Evolutionary conservation across 2,888 invertebrate species (phyloP).

Genomic region (Podotricha telesiphe): DNA sequence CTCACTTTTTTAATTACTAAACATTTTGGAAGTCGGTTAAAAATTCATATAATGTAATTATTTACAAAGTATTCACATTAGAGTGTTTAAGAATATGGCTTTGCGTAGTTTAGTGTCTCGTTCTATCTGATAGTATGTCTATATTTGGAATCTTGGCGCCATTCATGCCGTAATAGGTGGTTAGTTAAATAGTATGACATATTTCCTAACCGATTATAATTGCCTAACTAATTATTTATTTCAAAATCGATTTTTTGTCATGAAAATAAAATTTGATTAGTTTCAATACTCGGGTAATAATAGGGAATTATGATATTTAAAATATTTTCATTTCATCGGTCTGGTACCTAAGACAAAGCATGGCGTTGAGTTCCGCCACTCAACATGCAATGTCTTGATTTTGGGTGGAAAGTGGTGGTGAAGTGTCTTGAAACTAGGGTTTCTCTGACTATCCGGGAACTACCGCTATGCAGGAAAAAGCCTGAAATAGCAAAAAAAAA

Average conservation of each 20-base stretch:
- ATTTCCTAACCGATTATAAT: conserved; percentile 14
- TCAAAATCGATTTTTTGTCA: neutral
- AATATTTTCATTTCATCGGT: too few species aligned
- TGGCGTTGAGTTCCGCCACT: too few species aligned
- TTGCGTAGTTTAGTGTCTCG: conserved; percentile 20
- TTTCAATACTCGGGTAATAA: too few species aligned
- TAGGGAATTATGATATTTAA: too few species aligned
- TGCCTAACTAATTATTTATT: neutral
- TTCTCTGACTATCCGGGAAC: too few species aligned
- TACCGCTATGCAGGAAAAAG: too few species aligned
- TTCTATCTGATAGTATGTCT: conserved; percentile 33
- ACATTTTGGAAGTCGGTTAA: neutral
- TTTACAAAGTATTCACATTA: conserved; percentile 12
- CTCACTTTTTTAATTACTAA: neutral
- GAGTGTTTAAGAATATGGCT: conserved; percentile 12
- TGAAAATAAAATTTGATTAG: neutral
- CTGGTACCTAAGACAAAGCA: too few species aligned
- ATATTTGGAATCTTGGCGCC: conserved; percentile 29
- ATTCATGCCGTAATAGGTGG: conserved; percentile 18
- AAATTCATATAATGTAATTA: neutral
- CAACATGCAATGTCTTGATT: too few species aligned
- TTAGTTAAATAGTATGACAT: conserved; percentile 7
- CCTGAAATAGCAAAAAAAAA: too few species aligned
- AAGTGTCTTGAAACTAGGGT: too few species aligned
- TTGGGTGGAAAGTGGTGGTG: too few species aligned